These are phyloP conservation scores for Chloropsis cyanopogon DNA, from an alignment of 2,113 vertebrate species.

Conservation along the genomic window DNA sequence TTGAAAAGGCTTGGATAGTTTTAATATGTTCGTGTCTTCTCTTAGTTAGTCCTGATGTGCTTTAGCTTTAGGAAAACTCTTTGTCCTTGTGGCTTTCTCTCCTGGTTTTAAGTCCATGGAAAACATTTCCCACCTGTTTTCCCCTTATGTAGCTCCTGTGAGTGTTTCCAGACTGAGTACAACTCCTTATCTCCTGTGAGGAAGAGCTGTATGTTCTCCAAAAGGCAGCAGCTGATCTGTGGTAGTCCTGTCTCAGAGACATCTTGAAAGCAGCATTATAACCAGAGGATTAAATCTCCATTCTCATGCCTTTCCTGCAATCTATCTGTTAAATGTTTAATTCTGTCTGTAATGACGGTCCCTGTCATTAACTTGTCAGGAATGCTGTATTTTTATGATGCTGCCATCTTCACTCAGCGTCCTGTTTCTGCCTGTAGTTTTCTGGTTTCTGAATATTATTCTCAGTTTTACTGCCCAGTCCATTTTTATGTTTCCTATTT, in stretches of 20 bases:
- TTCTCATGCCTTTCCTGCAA: background rate
- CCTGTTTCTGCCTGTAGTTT: background rate
- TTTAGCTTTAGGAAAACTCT: background rate
- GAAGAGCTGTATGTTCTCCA: background rate
- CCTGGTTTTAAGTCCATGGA: background rate
- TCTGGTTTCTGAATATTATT: background rate
- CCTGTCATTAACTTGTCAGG: background rate
- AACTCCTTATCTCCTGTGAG: background rate
- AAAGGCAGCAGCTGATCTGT: background rate
- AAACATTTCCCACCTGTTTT: background rate
- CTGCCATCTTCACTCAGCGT: background rate
- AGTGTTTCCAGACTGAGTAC: background rate
- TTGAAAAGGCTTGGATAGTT: background rate
- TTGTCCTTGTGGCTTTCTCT: background rate
- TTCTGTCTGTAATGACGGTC: background rate
- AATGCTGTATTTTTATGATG: background rate
- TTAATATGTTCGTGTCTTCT: background rate
- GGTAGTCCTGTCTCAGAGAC: background rate
- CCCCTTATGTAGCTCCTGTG: background rate
- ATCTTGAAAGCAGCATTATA: background rate
- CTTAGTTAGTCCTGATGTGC: background rate
- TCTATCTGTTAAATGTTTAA: background rate
- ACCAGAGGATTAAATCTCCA: background rate
- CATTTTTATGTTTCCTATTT: background rate
- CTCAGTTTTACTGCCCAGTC: background rate